These are phyloP conservation scores for Schizotus pectinicornis DNA, from an alignment of 2,888 invertebrate species.

Conservation along the genomic window DNA sequence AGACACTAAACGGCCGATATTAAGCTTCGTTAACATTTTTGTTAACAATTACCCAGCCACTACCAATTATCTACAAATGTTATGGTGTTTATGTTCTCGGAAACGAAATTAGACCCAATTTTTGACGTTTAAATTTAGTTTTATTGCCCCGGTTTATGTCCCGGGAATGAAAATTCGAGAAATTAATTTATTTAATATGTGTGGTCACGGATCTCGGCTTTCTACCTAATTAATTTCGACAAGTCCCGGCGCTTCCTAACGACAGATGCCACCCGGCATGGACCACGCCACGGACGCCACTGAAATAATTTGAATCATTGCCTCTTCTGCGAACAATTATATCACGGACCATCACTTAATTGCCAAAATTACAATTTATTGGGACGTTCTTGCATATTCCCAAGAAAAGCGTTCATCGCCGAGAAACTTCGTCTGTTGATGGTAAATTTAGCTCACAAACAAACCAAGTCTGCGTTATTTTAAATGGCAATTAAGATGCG, in stretches of 20 bases:
- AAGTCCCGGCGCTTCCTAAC: not conserved
- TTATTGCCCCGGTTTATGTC: conserved; percentile 21
- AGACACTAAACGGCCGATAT: conserved; percentile 25
- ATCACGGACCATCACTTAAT: too few species aligned
- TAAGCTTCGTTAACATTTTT: conserved; percentile 35
- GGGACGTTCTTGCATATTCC: not conserved
- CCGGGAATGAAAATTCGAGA: conserved; percentile 16
- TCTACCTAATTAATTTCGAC: conserved; percentile 10
- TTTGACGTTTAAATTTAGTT: conserved; percentile 30
- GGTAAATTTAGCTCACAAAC: conserved; percentile 51
- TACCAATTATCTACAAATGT: conserved; percentile 32
- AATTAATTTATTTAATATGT: conserved; percentile 17
- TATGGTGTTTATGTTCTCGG: conserved; percentile 26
- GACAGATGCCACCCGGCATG: not conserved
- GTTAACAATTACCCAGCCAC: conserved; percentile 30
- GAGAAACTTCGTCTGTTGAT: conserved; percentile 4
- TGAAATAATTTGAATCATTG: too few species aligned
- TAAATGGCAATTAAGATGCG: conserved; percentile 53
- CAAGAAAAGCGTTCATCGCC: not conserved
- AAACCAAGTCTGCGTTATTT: conserved; percentile 46
- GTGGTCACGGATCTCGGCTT: conserved; percentile 2
- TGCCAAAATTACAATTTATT: not conserved
- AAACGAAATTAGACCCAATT: conserved; percentile 26
- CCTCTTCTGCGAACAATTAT: too few species aligned
- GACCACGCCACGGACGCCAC: not conserved